Evolutionary conservation across 2,113 vertebrate genomes (phyloP), one percentile per base, ranked within the genome.

Genomic region (Nothocercus julius): DNA sequence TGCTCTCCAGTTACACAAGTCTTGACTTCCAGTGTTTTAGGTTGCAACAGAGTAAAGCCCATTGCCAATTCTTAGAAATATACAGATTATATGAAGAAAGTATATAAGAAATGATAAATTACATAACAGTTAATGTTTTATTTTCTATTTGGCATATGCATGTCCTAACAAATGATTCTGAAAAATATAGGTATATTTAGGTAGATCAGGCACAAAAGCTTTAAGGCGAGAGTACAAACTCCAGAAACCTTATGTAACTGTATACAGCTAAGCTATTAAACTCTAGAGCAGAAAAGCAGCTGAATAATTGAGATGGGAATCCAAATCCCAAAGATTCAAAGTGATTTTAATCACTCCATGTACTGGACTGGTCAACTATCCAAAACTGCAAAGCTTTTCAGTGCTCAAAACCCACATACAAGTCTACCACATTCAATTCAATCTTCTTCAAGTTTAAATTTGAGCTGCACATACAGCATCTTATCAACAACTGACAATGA

Each of bases 121-220:
- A 40, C 3, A 66, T 17, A 44, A 18, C 53, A 63, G 13, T 32
- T 45, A 69, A 0, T 1, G 5, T 3, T 27, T 63, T 67, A 15
- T 54, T 68, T 69, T 66, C 62, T 5, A 21, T 75, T 83, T 88
- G 34, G 28, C 19, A 62, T 4, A 27, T 30, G 10, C 13, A 12
- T 5, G 14, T 42, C 28, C 22, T 34, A 42, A 24, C 18, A 61
- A 88, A 62, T 2, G 1, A 64, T 18, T 81, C 75, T 49, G 59
- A 64, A 8, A 38, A 44, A 56, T 59, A 21, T 47, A 21, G 61
- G 9, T 38, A 10, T 47, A 13, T 81, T 81, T 77, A 61, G 28
- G 38, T 68, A 91, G 61, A 86, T 56, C 22, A 84, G 38, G 32
- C 42, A 81, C 64, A 81, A 81, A 83, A 42, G 4, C 28, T 77